Percentiles rank a stretch among this genome's conserved stretches.
phyloP scores from a whole-genome alignment of 2,888 invertebrate species.

The Syritta pipiens region DNA sequence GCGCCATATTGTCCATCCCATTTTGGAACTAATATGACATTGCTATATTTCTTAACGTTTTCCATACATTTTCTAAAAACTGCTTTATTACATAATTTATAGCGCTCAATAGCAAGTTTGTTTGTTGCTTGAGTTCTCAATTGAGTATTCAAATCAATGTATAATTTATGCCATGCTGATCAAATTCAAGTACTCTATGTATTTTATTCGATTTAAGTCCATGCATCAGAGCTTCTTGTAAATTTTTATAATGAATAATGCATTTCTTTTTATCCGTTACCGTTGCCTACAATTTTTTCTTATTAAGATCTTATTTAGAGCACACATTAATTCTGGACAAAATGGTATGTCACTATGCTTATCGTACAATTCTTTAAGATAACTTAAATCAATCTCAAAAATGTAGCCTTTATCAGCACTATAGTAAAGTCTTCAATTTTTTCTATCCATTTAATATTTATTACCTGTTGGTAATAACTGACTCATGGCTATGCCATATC shows the following conservation, averaged over 20 bases:
- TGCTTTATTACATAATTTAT: conserved; percentile 1
- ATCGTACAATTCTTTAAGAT: neutral
- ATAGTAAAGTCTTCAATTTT: neutral
- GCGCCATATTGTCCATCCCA: neutral
- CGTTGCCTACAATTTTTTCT: neutral
- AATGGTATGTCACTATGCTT: neutral
- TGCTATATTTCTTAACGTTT: conserved; percentile 7
- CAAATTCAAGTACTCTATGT: neutral
- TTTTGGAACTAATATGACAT: conserved; percentile 3
- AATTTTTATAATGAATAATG: neutral
- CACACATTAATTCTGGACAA: no score
- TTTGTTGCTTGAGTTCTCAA: neutral
- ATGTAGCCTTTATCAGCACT: neutral
- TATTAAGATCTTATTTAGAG: no score
- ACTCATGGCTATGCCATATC: neutral
- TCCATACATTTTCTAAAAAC: neutral
- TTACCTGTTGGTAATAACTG: neutral
- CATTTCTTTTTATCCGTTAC: neutral
- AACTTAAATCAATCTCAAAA: neutral
- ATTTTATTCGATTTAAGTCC: neutral
- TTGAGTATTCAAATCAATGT: conserved; percentile 1
- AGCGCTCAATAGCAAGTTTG: neutral
- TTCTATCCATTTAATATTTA: neutral
- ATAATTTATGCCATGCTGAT: neutral
- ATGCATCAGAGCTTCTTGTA: neutral